Conservation (phyloP, 2,113 vertebrate genomes). For the Sceloporus tristichus region DNA sequence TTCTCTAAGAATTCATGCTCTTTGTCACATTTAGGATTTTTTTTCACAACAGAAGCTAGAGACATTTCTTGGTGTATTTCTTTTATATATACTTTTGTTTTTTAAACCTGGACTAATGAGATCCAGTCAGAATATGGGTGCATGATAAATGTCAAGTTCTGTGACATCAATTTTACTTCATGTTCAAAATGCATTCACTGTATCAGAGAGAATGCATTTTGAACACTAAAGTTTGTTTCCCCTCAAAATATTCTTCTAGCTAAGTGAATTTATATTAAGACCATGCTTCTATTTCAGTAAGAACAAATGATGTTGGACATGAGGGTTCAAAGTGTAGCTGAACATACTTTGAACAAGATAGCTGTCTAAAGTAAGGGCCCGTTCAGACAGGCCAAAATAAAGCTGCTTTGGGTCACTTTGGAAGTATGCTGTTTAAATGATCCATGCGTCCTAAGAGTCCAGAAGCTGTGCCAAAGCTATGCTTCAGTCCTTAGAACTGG, state of each 20-base stretch:
- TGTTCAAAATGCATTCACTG: conserved; percentile 49
- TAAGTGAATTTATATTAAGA: too few species aligned
- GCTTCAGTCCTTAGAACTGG: too few species aligned
- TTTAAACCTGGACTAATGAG: conserved; percentile 21
- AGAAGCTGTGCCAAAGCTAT: too few species aligned
- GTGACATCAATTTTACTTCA: conserved; percentile 25
- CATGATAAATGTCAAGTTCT: conserved; percentile 49
- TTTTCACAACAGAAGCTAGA: too few species aligned
- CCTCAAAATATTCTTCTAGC: background rate
- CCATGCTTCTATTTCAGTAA: too few species aligned
- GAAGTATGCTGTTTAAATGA: too few species aligned
- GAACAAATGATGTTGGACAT: too few species aligned
- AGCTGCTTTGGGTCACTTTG: too few species aligned
- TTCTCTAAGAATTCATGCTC: conserved; percentile 2
- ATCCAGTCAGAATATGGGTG: conserved; percentile 50
- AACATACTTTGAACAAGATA: background rate
- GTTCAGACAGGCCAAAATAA: too few species aligned
- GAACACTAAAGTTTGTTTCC: conserved; percentile 32
- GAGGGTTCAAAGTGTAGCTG: too few species aligned
- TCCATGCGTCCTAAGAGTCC: too few species aligned
- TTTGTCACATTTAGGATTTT: background rate
- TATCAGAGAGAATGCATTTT: background rate
- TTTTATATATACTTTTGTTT: conserved; percentile 23
- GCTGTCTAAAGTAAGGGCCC: background rate
- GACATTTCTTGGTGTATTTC: conserved; percentile 12